Conservation (phyloP, 64 coral and sea anemone species). For the Montipora cactus region DNA sequence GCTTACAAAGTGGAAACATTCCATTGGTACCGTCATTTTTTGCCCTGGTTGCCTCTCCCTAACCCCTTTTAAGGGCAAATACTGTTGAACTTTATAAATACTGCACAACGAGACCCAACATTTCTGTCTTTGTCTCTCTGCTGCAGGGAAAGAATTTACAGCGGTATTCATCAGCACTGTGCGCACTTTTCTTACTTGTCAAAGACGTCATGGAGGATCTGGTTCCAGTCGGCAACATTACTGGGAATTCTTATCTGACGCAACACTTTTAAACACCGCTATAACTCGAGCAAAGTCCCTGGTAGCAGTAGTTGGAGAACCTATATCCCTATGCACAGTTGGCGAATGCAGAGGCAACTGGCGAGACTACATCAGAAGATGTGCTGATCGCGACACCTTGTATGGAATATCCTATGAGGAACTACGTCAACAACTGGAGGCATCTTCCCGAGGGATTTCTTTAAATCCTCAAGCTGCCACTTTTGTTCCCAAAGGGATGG, state of each 20-base stretch:
- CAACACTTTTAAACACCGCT: constrained; percentile 74
- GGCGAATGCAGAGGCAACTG: constrained; percentile 64
- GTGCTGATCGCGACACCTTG: constrained; percentile 17
- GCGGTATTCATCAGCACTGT: constrained; percentile 71
- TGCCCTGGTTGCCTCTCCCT: too few species aligned
- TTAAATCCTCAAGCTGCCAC: constrained; percentile 36
- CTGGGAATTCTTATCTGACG: constrained; percentile 82
- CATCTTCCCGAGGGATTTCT: not conserved
- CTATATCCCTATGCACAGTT: constrained; percentile 67
- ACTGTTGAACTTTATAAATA: too few species aligned
- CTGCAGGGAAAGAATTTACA: constrained; percentile 53
- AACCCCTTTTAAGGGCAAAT: too few species aligned
- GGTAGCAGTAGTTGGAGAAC: constrained; percentile 80
- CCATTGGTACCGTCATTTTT: too few species aligned
- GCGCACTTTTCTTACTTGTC: constrained; percentile 28
- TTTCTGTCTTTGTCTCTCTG: not conserved
- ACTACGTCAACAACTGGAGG: constrained; percentile 3
- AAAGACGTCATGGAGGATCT: not conserved
- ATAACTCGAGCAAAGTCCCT: constrained; percentile 78
- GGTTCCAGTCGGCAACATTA: not conserved
- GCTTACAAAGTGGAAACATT: too few species aligned
- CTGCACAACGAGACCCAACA: too few species aligned
- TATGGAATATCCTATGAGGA: constrained; percentile 20
- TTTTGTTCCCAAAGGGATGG: not conserved
- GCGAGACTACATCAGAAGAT: constrained; percentile 78